Evolutionary conservation across 2,113 vertebrate species (phyloP).

Genomic region (Oreochromis niloticus): DNA sequence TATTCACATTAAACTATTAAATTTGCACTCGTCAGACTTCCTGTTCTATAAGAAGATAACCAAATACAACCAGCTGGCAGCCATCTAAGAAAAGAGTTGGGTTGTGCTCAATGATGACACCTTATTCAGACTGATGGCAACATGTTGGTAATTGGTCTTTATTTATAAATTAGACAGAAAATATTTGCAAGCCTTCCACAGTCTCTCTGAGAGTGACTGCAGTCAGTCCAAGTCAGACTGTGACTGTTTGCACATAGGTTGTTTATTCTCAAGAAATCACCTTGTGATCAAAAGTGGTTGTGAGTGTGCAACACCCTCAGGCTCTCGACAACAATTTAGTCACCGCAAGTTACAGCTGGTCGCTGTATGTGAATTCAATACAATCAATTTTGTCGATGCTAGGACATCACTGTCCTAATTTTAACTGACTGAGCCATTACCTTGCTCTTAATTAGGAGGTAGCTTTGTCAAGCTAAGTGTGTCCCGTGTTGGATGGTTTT

Average conservation of each 20-base stretch:
- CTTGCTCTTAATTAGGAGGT: not conserved
- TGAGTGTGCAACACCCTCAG: not conserved
- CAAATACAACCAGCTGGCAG: not conserved
- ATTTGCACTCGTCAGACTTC: not conserved
- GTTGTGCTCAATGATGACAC: not conserved
- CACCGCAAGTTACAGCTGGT: not conserved
- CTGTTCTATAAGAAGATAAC: not conserved
- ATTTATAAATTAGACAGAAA: not conserved
- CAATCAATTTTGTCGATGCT: not conserved
- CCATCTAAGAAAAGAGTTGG: not conserved
- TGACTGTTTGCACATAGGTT: not conserved
- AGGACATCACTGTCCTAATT: not conserved
- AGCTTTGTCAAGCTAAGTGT: not conserved
- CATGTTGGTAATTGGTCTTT: not conserved
- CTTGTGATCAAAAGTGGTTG: not conserved
- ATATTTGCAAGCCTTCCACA: not conserved
- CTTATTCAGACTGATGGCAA: not conserved
- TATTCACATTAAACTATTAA: not conserved
- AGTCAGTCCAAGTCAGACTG: not conserved
- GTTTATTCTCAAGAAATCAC: not conserved
- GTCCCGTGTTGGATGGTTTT: not conserved
- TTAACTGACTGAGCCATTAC: not conserved
- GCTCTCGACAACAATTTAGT: not conserved
- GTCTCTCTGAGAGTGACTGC: not conserved
- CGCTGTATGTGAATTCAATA: not conserved